Evolutionary conservation across 2,113 vertebrate genomes (phyloP).

Genomic region (Bostrychus sinensis): DNA sequence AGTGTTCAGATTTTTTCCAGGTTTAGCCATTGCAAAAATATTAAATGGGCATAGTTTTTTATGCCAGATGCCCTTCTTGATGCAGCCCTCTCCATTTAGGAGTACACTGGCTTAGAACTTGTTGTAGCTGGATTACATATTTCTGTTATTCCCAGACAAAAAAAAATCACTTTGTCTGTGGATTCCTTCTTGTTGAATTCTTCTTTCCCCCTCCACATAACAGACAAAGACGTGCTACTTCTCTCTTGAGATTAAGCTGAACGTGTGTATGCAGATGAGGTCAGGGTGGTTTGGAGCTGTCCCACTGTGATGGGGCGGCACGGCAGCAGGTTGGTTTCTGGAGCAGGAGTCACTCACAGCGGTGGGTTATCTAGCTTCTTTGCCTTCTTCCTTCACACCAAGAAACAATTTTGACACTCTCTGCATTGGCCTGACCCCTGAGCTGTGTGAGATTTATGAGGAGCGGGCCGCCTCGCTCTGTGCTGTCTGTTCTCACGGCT

Average conservation of each 20-base stretch:
- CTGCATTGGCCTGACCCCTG: slow-evolving; percentile 58
- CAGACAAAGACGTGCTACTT: not conserved
- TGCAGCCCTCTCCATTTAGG: too few species aligned
- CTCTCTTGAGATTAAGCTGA: slow-evolving; percentile 19
- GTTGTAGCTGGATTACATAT: too few species aligned
- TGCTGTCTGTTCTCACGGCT: slow-evolving; percentile 51
- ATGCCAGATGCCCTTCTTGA: too few species aligned
- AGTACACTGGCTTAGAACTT: too few species aligned
- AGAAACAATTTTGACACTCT: slow-evolving; percentile 71
- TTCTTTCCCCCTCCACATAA: not conserved
- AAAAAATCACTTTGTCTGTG: too few species aligned
- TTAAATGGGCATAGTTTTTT: too few species aligned
- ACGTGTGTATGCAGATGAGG: slow-evolving; percentile 50
- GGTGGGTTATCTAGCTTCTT: slow-evolving; percentile 50
- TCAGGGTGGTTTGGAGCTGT: slow-evolving; percentile 33
- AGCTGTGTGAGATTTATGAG: slow-evolving; percentile 71
- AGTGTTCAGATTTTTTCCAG: too few species aligned
- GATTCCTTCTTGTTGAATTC: not conserved
- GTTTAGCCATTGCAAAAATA: too few species aligned
- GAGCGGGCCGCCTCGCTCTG: slow-evolving; percentile 40
- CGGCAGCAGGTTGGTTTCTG: slow-evolving; percentile 48
- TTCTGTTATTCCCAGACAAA: too few species aligned
- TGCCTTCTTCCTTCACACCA: slow-evolving; percentile 49
- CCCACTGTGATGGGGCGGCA: slow-evolving; percentile 46
- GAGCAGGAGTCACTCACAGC: slow-evolving; percentile 55